Conservation (phyloP, 2,113 vertebrate genomes). For the Sebastes schlegelii region DNA sequence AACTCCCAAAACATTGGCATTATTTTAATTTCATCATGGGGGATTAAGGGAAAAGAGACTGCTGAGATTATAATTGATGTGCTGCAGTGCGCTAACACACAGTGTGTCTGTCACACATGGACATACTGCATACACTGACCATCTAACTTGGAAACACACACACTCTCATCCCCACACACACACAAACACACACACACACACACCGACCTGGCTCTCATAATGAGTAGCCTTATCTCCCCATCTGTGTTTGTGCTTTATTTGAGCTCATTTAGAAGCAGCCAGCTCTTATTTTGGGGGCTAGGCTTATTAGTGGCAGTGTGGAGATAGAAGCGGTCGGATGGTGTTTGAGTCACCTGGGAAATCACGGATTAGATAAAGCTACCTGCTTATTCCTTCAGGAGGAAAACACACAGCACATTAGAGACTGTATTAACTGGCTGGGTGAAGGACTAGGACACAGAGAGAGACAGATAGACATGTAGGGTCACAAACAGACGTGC, state of each 20-base stretch:
- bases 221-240: slow-evolving; percentile 42
- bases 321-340: slow-evolving; percentile 29
- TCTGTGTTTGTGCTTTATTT: slow-evolving; percentile 57
- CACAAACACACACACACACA: neutral
- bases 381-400: slow-evolving; percentile 31
- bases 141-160: slow-evolving; percentile 8
- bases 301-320: slow-evolving; percentile 44
- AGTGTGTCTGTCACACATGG: neutral
- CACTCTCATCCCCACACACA: neutral
- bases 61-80: slow-evolving; percentile 8
- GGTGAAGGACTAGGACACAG: slow-evolving; percentile 16
- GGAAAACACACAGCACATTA: slow-evolving; percentile 20
- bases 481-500: neutral
- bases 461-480: neutral
- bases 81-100: neutral
- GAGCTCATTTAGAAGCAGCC: slow-evolving; percentile 34
- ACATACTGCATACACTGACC: neutral
- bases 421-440: slow-evolving; percentile 23
- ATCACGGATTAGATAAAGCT: slow-evolving; percentile 51
- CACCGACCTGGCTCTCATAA: slow-evolving; percentile 35
- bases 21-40: slow-evolving; percentile 19
- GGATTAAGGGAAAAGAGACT: slow-evolving; percentile 14
- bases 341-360: slow-evolving; percentile 53
- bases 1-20: neutral
- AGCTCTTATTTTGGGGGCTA: slow-evolving; percentile 23